Evolutionary conservation across 2,797 vertebrate genomes (phyloP), one percentile per base, ranked within the genome.

Genomic region (Delichon dasypus): DNA sequence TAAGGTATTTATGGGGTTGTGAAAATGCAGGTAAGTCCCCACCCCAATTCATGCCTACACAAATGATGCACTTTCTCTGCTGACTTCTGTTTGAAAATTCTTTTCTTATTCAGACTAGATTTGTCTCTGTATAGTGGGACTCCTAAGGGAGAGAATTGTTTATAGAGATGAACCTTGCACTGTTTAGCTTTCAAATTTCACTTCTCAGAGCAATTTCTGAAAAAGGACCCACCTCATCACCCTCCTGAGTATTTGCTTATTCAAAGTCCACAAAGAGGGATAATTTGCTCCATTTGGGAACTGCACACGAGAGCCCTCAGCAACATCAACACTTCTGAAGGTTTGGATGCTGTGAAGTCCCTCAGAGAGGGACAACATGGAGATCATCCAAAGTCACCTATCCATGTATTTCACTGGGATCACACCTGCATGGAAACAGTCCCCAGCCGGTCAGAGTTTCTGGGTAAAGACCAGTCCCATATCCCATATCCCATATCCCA

Each of bases 281-380:
- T 47, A 5, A 81, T 78, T 45, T 64, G 22, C 64, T 78, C 34
- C 42, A 10, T 32, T 67, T 89, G 58, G 25, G 55, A 61, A 25
- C 13, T 1, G 3, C 44, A 58, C 7, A 1, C 0, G 0, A 16
- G 26, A 76, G 10, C 34, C 40, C 26, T 70, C 71, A 65, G 51
- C 34, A 53, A 42, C 50, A 78, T 14, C 0, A 1, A 47, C 13
- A 25, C 6, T 5, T n/a, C 21, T 36, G 62, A 29, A 73, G 10
- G 20, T 45, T 47, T 53, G 58, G 36, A 23, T 78, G 44, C 45
- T 53, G 42, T 60, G 61, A 75, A 53, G 29, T 21, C 23, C 15
- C 25, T 64, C 45, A 19, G 45, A 77, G 40, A 55, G 22, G 29
- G 50, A 67, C 3, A 38, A n/a, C 0, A 0, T 34, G 51, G 47